These are phyloP conservation scores for Drosophila melanocephala DNA, from an alignment of 2,888 invertebrate species.

Conservation along the genomic window DNA sequence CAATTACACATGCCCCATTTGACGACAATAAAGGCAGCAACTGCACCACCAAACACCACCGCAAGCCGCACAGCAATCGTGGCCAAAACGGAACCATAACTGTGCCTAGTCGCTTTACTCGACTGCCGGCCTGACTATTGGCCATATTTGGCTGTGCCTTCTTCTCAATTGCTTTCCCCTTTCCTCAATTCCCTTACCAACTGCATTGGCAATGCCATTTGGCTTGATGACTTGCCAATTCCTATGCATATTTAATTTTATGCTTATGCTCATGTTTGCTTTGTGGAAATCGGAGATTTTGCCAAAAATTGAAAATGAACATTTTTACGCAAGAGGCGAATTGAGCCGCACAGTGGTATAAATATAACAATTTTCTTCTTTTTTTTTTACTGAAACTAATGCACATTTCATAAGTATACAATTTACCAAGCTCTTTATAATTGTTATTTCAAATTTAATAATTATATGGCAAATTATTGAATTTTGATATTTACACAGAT, in stretches of 20 bases:
- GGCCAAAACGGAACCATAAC: conserved; percentile 36
- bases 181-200: background rate
- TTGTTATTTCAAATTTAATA: background rate
- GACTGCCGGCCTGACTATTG: conserved; percentile 3
- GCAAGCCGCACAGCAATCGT: conserved; percentile 28
- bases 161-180: background rate
- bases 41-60: conserved; percentile 19
- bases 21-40: conserved; percentile 47
- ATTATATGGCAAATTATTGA: background rate
- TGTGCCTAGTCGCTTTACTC: conserved; percentile 15
- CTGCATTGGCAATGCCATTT: conserved; percentile 53
- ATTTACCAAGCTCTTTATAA: background rate
- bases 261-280: conserved; percentile 77
- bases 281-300: conserved; percentile 78
- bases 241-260: conserved; percentile 77
- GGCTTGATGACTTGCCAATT: conserved; percentile 69
- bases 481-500: background rate
- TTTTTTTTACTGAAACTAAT: background rate
- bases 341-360: conserved; percentile 36
- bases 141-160: conserved; percentile 15
- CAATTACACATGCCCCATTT: conserved; percentile 55
- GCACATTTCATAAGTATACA: background rate
- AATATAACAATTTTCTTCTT: too few relatives aligned
- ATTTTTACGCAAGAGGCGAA: conserved; percentile 42
- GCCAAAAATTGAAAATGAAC: conserved; percentile 64